Percentiles rank a stretch among this genome's conserved stretches.
These are phyloP conservation scores for Lycia hirtaria DNA, from an alignment of 2,888 invertebrate genomes.

Conservation along the genomic window DNA sequence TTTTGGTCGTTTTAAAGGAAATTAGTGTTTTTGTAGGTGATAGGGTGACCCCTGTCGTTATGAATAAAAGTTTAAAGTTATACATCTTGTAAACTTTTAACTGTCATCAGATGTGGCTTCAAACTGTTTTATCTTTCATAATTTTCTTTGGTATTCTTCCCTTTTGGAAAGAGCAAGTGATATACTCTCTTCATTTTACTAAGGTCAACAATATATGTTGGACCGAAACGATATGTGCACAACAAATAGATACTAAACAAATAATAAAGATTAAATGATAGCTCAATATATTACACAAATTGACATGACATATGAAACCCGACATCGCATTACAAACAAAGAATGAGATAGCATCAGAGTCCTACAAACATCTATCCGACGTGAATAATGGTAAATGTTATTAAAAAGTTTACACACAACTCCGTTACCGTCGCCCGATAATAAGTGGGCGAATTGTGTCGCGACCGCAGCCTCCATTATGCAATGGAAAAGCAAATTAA, in stretches of 20 bases:
- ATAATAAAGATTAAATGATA: constrained; percentile 12
- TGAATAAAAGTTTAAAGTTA: too few species aligned
- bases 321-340: constrained; percentile 17
- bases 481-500: constrained; percentile 63
- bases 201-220: not conserved
- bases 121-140: too few species aligned
- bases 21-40: too few species aligned
- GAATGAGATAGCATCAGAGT: constrained; percentile 8
- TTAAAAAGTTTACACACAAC: constrained; percentile 46
- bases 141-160: too few species aligned
- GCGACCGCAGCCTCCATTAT: constrained; percentile 56
- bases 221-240: not conserved
- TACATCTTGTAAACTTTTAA: too few species aligned
- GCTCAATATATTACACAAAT: constrained; percentile 19
- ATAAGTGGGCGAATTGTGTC: constrained; percentile 58
- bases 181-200: not conserved
- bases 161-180: not conserved
- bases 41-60: too few species aligned
- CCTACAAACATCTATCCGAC: constrained; percentile 16
- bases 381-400: constrained; percentile 39
- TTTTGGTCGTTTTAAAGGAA: too few species aligned
- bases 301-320: constrained; percentile 15
- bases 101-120: too few species aligned
- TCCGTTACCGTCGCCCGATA: constrained; percentile 45
- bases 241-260: constrained; percentile 3